Evolutionary conservation across 2,113 vertebrate genomes (phyloP).

Genomic region (Cavia porcellus): DNA sequence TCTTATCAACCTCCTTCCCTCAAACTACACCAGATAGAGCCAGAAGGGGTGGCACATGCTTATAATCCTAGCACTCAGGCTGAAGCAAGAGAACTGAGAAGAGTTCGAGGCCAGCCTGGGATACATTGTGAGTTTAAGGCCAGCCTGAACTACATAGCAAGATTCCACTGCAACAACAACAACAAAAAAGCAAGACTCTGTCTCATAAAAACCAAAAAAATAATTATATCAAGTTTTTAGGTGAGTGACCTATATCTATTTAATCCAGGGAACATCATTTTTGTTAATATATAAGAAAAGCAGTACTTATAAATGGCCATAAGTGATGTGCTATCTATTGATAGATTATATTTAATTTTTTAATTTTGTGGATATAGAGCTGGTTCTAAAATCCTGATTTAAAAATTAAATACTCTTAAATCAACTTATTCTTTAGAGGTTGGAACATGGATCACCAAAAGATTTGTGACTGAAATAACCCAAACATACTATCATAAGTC

Average conservation of each 20-base stretch:
- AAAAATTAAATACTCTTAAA: background rate
- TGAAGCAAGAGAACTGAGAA: background rate
- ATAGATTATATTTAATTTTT: conserved; percentile 28
- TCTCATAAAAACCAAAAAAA: background rate
- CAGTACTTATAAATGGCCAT: background rate
- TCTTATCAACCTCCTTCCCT: background rate
- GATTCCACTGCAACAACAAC: too few relatives aligned
- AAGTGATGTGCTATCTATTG: background rate
- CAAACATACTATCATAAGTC: background rate
- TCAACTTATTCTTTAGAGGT: background rate
- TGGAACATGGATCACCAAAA: background rate
- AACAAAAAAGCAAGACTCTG: too few relatives aligned
- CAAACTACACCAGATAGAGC: background rate
- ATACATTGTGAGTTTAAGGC: background rate
- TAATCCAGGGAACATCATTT: conserved; percentile 30
- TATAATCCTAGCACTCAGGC: background rate
- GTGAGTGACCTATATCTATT: background rate
- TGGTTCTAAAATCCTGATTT: background rate
- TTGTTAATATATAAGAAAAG: background rate
- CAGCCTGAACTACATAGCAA: background rate
- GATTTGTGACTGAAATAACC: background rate
- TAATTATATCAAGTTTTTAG: background rate
- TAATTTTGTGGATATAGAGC: background rate
- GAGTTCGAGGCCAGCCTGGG: background rate
- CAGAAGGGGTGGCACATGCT: background rate